These are phyloP conservation scores for Lasaia peninsularis DNA, from an alignment of 1,140 invertebrate species.

Conservation along the genomic window DNA sequence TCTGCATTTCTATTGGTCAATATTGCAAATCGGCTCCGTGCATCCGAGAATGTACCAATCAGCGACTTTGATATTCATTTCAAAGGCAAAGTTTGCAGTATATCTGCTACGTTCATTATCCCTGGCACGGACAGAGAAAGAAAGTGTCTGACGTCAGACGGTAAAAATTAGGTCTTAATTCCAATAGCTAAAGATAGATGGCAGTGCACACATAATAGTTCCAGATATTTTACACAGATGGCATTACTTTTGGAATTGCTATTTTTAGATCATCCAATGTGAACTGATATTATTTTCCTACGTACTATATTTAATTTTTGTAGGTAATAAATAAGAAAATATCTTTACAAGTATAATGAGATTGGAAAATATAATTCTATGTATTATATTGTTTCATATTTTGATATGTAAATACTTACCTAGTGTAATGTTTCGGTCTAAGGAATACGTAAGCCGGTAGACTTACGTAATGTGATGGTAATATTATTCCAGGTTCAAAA, in stretches of 20 bases:
- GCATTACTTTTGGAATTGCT: constrained; percentile 13
- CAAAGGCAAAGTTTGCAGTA: constrained; percentile 38
- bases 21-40: constrained; percentile 39
- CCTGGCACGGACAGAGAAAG: constrained; percentile 40
- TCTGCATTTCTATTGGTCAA: constrained; percentile 50
- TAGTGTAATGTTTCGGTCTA: too few species aligned
- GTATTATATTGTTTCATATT: too few species aligned
- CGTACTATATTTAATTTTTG: too few species aligned
- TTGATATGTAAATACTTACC: too few species aligned
- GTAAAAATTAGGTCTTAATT: constrained; percentile 18
- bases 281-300: neutral
- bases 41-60: constrained; percentile 55
- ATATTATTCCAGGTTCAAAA: too few species aligned
- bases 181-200: constrained; percentile 39
- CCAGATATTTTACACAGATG: constrained; percentile 30
- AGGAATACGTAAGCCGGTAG: too few species aligned
- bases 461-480: too few species aligned
- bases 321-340: too few species aligned
- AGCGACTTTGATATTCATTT: constrained; percentile 41
- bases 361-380: too few species aligned
- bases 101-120: constrained; percentile 41
- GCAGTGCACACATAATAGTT: constrained; percentile 42
- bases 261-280: constrained; percentile 1
- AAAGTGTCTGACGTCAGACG: constrained; percentile 25
- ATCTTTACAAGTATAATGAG: too few species aligned